phyloP scores from a whole-genome alignment of 2,797 vertebrate species.

The Schizothorax lantsangensis region DNA sequence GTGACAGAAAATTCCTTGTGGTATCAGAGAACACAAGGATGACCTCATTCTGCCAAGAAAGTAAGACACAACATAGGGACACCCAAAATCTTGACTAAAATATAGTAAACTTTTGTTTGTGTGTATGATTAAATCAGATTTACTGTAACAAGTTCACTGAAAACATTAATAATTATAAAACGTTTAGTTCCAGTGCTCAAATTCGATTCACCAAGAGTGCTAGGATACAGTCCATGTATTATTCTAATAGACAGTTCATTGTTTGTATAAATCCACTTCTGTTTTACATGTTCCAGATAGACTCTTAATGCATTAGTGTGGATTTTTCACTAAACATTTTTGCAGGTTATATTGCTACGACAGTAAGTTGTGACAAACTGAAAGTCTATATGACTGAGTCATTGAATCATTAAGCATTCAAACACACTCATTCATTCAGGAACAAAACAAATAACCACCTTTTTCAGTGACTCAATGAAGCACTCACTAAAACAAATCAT shows the following conservation, averaged over 20 bases:
- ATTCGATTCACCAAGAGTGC: background rate
- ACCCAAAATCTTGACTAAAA: constrained; percentile 12
- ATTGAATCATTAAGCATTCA: background rate
- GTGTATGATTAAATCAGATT: background rate
- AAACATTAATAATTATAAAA: background rate
- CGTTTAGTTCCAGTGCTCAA: background rate
- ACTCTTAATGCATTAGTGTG: too few species aligned
- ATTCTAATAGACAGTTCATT: too few species aligned
- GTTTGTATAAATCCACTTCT: background rate
- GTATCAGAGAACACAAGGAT: constrained; percentile 29
- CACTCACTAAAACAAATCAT: background rate
- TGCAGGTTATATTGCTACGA: too few species aligned
- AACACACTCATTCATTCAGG: background rate
- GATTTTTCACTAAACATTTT: background rate
- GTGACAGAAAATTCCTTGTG: constrained; percentile 13
- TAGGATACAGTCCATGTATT: background rate
- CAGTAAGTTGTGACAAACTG: background rate
- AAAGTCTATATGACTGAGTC: background rate
- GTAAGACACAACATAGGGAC: constrained; percentile 1
- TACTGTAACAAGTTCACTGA: background rate
- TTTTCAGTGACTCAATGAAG: background rate
- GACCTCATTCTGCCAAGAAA: constrained; percentile 55
- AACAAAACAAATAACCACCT: background rate
- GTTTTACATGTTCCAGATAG: background rate
- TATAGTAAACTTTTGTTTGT: constrained; percentile 4